Base-by-base conservation (phyloP, 2,797 vertebrate genomes). In the Mus caroli region DNA sequence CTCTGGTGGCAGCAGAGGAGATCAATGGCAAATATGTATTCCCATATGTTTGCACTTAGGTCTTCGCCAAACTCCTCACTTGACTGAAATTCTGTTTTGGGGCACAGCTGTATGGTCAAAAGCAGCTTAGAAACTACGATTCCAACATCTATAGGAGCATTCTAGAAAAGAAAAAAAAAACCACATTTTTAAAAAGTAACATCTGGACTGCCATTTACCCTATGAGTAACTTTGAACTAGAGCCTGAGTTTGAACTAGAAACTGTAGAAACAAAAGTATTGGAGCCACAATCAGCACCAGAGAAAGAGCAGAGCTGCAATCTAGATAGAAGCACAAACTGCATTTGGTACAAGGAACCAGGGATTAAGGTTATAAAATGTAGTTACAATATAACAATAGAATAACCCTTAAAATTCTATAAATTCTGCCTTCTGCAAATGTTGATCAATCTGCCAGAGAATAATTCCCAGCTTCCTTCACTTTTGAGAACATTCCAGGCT, bases 1-100 rank as follows among this genome's bases (percentile, higher is more conserved):
- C 98, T 99, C 96, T 99, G 98, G 75, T 99, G 99, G 93, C 98
- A 98, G 97, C 99, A 99, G 40, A 99, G 98, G 7, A 99, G 98
- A 31, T 99, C 99, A 88, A 99, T 95, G 8, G 99, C 99, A 96
- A 99, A 99, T 87, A 99, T 92, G 20, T 98, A 98, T 90, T 99
- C 99, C 99, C 99, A 99, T 1, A 99, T 98, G 88, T 97, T 94
- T 20, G 98, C 97, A 90, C 98, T 99, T 76, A 99, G 98, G 96
- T 99, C 99, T 69, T 99, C 98, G 31, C 99, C 99, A 1, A 99
- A 98, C 5, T 98, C 98, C 64, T 98, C 98, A 90, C 99, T 99
- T 24, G 96, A 89, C 3, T 98, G 98, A 97, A 99, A 99, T 94
- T 98, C 98, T 97, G 99, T 98, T 96, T 98, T 98, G 14, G 98